phyloP scores from a whole-genome alignment of 2,113 vertebrate genomes.

The Onychorhynchus coronatus region DNA sequence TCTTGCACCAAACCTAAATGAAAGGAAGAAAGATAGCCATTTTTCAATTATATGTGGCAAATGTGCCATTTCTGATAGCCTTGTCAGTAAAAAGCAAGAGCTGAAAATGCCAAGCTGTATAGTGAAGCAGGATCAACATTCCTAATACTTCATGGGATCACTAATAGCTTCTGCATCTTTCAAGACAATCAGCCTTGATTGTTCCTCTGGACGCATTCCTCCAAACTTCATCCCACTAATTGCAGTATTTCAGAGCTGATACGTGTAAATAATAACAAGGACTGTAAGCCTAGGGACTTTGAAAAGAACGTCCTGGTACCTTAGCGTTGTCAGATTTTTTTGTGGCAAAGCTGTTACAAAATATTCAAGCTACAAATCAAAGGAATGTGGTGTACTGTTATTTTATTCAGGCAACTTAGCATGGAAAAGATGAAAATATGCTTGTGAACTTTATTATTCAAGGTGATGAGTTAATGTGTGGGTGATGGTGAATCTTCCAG shows the following conservation, averaged over 20 bases:
- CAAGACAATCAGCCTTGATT: constrained; percentile 29
- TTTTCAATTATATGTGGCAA: constrained; percentile 70
- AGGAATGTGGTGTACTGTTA: constrained; percentile 29
- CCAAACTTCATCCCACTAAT: constrained; percentile 42
- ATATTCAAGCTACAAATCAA: constrained; percentile 50
- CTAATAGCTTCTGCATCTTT: constrained; percentile 33
- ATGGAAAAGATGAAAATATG: constrained; percentile 51
- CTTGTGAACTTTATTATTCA: constrained; percentile 68
- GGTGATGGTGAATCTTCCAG: constrained; percentile 26
- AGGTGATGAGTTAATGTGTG: constrained; percentile 54
- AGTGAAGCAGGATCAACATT: constrained; percentile 36
- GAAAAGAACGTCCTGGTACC: constrained; percentile 14
- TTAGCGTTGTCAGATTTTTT: constrained; percentile 33
- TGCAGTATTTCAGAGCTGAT: constrained; percentile 46
- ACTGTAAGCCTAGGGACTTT: background rate
- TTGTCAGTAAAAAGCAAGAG: constrained; percentile 43
- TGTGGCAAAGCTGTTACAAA: constrained; percentile 44
- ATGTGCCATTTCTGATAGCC: constrained; percentile 62
- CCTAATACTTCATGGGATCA: constrained; percentile 22
- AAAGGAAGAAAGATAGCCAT: constrained; percentile 59
- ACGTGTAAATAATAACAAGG: constrained; percentile 41
- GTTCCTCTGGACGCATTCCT: constrained; percentile 42
- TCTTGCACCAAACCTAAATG: constrained; percentile 53
- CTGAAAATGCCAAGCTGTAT: constrained; percentile 47
- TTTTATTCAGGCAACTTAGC: constrained; percentile 48